These are phyloP conservation scores for Tiaroga cobitis DNA, from an alignment of 2,797 vertebrate species.

Conservation along the genomic window DNA sequence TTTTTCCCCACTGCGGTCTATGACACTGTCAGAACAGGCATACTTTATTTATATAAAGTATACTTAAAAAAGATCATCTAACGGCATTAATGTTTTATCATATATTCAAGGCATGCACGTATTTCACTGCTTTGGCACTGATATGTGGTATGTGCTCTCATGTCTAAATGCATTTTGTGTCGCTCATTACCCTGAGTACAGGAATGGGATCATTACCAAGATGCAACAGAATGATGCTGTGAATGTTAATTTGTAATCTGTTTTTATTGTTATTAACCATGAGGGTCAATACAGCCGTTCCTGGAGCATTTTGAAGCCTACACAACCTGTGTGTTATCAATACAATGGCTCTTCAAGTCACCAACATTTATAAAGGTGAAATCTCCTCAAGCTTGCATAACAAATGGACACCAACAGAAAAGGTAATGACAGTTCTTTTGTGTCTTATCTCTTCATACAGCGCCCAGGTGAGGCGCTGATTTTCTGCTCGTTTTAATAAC, in stretches of 20 bases:
- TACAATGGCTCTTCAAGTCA: conserved; percentile 49
- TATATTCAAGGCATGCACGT: conserved; percentile 33
- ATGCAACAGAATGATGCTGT: conserved; percentile 33
- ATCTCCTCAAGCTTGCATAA: conserved; percentile 24
- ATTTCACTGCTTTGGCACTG: conserved; percentile 43
- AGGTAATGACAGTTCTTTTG: conserved; percentile 25
- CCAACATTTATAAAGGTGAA: conserved; percentile 41
- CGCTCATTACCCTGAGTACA: conserved; percentile 46
- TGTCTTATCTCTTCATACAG: conserved; percentile 42
- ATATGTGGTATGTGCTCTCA: conserved; percentile 36
- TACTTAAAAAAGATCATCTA: neutral
- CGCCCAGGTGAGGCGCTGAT: conserved; percentile 50
- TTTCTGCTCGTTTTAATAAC: conserved; percentile 65
- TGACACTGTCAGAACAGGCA: neutral
- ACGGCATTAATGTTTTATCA: neutral
- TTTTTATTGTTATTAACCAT: conserved; percentile 24
- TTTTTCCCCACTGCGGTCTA: neutral
- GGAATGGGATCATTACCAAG: conserved; percentile 45
- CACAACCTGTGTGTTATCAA: conserved; percentile 30
- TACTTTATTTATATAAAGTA: neutral
- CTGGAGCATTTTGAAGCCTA: neutral
- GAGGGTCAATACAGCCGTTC: neutral
- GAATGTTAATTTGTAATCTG: conserved; percentile 1
- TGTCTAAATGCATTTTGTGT: conserved; percentile 38
- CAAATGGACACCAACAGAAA: conserved; percentile 40